Evolutionary conservation across 2,888 invertebrate genomes (phyloP).

Genomic region (Deilephila elpenor): DNA sequence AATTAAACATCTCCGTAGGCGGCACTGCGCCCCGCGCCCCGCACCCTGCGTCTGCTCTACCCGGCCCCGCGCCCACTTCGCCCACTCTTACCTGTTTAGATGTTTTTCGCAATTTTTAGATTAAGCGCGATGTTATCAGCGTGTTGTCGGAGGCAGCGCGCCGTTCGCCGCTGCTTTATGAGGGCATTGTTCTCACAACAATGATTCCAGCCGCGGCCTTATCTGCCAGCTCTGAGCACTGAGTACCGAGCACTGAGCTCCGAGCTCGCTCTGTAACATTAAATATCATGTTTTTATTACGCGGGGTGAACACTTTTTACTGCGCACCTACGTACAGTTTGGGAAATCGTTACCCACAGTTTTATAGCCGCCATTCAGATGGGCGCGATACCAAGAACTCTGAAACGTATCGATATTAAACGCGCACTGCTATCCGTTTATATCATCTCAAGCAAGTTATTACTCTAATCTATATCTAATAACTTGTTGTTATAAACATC

Average conservation of each 20-base stretch:
- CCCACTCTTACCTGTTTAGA: slow-evolving; percentile 23
- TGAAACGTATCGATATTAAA: not conserved
- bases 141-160: not conserved
- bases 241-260: not conserved
- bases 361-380: slow-evolving; percentile 5
- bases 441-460: not conserved
- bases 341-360: not conserved
- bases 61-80: not conserved
- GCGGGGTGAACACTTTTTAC: slow-evolving; percentile 6
- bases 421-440: not conserved
- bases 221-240: not conserved
- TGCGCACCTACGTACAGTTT: slow-evolving; percentile 2
- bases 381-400: not conserved
- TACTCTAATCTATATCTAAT: too few species aligned
- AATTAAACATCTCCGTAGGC: slow-evolving; percentile 32
- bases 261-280: not conserved
- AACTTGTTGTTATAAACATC: too few species aligned
- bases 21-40: not conserved
- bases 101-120: slow-evolving; percentile 26
- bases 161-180: slow-evolving; percentile 5
- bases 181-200: slow-evolving; percentile 18
- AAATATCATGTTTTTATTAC: slow-evolving; percentile 15
- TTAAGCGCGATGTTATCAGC: slow-evolving; percentile 16
- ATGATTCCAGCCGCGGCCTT: slow-evolving; percentile 1
- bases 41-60: too few species aligned